Evolutionary conservation across 2,888 invertebrate genomes (phyloP), one percentile per base, ranked within the genome.

Genomic region (Muscina levida): DNA sequence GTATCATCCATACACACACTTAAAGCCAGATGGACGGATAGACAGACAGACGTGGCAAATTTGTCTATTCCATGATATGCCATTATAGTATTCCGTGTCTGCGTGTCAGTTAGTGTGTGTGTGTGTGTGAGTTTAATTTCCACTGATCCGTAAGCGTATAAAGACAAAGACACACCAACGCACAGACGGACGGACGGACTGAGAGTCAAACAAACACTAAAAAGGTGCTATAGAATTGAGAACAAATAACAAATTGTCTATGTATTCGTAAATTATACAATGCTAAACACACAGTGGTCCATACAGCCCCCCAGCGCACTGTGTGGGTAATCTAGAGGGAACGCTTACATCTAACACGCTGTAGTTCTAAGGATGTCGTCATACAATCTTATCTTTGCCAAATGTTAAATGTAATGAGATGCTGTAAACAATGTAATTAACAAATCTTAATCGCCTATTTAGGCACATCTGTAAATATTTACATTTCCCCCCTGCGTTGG

Each of bases 221-320:
- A 72, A 72, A 72, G 65, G 65, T 76, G 65, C 53, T 68, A 39
- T 53, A 24, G 39, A 68, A 68, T 37, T 68, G 53, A 68, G 67
- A 53, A 68, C 39, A 68, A 53, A 53, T 68, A 53, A 46, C 51
- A 68, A 68, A 53, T 51, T 42, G 67, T 68, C 37, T 31, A 22
- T 70, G 44, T 44, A 19, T 15, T 19, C n/a, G 39, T 42, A 62
- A 62, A 62, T 39, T 62, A 42, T 19, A 62, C 37, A 39, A 62
- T 42, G 10, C 59, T 6, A n/a, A 31, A 31, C 31, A 31, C 62
- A 62, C 62, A 62, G 62, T 62, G 62, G 39, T 62, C 39, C 13
- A 26, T 26, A 26, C 13, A 24, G 56, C 17, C 17, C n/a, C n/a
- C n/a, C n/a, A n/a, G n/a, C n/a, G n/a, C n/a, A n/a, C n/a, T n/a